phyloP scores from a whole-genome alignment of 2,797 vertebrate species.

The Orientallactaga sibirica region DNA sequence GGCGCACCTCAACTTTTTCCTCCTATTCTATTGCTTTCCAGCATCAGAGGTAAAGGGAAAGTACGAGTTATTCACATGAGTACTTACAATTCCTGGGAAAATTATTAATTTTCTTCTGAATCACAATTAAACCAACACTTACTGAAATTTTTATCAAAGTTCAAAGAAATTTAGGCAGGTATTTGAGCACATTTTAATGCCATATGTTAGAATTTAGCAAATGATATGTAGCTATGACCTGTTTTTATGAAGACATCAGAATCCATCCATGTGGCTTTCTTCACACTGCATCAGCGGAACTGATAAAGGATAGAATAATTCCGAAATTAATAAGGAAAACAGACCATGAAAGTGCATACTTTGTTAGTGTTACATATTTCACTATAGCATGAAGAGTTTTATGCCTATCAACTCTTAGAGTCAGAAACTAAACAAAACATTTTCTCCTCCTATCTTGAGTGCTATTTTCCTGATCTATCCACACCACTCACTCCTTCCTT shows the following conservation, averaged over 20 bases:
- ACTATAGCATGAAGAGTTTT: neutral
- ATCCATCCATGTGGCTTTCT: neutral
- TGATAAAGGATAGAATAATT: neutral
- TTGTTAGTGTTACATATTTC: neutral
- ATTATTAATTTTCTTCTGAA: conserved; percentile 35
- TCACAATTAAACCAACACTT: conserved; percentile 1
- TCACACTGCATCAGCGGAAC: neutral
- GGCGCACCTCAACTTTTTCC: neutral
- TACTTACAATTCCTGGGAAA: conserved; percentile 26
- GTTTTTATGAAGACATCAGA: conserved; percentile 11
- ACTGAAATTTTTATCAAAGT: conserved; percentile 35
- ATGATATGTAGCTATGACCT: neutral
- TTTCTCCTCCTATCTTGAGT: neutral
- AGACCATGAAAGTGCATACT: neutral
- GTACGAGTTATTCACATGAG: neutral
- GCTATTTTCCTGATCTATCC: neutral
- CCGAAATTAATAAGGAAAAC: neutral
- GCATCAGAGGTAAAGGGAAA: neutral
- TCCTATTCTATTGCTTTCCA: neutral
- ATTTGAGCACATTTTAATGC: neutral
- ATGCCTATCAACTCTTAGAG: neutral
- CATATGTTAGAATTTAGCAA: neutral
- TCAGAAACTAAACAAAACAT: neutral
- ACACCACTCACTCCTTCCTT: neutral
- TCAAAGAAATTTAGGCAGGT: conserved; percentile 28